Evolutionary conservation across 2,113 vertebrate genomes (phyloP).

Genomic region (Sinocyclocheilus grahami): DNA sequence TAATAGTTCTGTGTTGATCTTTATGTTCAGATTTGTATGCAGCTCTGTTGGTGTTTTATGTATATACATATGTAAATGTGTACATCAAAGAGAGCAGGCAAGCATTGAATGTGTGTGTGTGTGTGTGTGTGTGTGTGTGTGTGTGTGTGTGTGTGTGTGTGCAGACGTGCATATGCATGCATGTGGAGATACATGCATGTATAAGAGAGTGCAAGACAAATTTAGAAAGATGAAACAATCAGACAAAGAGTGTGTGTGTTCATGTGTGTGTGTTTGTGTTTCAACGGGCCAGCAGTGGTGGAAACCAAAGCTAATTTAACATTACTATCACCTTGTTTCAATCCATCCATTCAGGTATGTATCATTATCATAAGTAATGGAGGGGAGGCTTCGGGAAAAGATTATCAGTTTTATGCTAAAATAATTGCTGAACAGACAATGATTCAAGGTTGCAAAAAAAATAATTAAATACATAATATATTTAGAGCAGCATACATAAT

Average conservation of each 20-base stretch:
- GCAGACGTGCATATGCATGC: slow-evolving; percentile 6
- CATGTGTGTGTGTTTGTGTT: too few species aligned
- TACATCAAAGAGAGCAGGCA: background rate
- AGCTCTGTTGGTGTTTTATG: background rate
- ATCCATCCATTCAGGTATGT: too few species aligned
- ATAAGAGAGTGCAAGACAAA: background rate
- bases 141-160: slow-evolving; percentile 1
- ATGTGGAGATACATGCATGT: background rate
- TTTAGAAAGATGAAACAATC: background rate
- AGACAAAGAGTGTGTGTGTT: background rate
- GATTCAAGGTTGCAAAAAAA: too few species aligned
- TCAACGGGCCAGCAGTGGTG: background rate
- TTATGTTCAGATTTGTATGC: background rate
- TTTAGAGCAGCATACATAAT: background rate
- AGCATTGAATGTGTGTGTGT: background rate
- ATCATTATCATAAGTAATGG: background rate
- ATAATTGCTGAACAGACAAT: background rate
- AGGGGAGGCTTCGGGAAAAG: background rate
- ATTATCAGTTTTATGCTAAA: background rate
- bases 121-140: background rate
- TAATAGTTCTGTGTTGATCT: background rate
- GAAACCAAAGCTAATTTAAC: background rate
- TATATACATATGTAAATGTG: background rate
- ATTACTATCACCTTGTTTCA: background rate
- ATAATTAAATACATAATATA: background rate